These are phyloP conservation scores for Zaprionus camerounensis DNA, from an alignment of 1,140 invertebrate genomes.

Conservation along the genomic window DNA sequence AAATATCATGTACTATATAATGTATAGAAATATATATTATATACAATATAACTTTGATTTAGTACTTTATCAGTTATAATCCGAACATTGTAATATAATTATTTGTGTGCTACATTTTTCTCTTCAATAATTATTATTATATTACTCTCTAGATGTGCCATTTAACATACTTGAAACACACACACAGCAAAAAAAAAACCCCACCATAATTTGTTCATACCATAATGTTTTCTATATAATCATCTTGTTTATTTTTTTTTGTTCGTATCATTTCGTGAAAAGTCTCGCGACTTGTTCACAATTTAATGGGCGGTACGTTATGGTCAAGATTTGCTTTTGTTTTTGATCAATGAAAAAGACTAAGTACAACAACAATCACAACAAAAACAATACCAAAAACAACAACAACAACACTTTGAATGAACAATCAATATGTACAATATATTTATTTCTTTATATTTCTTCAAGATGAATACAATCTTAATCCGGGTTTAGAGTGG, in stretches of 20 bases:
- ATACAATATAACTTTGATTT: conserved; percentile 46
- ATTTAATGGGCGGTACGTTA: conserved; percentile 55
- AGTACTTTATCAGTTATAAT: conserved; percentile 57
- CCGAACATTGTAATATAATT: conserved; percentile 63
- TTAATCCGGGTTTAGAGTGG: conserved; percentile 99
- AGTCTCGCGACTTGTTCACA: conserved; percentile 16
- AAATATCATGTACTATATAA: conserved; percentile 48
- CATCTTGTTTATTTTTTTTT: conserved; percentile 53
- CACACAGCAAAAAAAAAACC: conserved; percentile 34
- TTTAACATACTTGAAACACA: conserved; percentile 17
- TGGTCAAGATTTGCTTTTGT: conserved; percentile 25
- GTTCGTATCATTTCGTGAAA: conserved; percentile 29
- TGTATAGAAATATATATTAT: conserved; percentile 45
- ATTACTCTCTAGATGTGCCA: conserved; percentile 18
- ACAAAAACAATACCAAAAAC: conserved; percentile 38
- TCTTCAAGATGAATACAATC: conserved; percentile 98
- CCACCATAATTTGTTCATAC: conserved; percentile 15
- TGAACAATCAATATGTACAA: conserved; percentile 72
- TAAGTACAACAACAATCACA: conserved; percentile 25
- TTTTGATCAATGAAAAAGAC: conserved; percentile 32
- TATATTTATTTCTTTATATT: conserved; percentile 87
- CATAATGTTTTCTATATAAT: conserved; percentile 44
- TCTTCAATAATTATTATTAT: conserved; percentile 16
- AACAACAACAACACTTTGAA: conserved; percentile 36
- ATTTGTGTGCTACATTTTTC: conserved; percentile 29